A percentile compares a stretch with the other conserved stretches of the same genome.
These are phyloP conservation scores for Ariopsis seemanni DNA, from an alignment of 2,113 vertebrate genomes.

Conservation along the genomic window DNA sequence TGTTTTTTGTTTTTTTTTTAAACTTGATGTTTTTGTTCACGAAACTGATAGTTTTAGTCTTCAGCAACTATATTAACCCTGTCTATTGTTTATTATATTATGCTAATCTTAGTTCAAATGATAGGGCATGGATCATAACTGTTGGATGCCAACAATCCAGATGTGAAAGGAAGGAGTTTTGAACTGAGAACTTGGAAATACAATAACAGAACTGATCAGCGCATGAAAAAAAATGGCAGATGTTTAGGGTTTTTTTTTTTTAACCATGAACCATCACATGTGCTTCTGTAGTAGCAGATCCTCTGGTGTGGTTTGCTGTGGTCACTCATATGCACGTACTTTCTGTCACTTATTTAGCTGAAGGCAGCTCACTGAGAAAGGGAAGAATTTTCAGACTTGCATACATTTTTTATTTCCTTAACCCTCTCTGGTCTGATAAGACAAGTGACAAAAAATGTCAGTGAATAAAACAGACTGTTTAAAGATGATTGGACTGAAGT, in stretches of 20 bases:
- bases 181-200: background rate
- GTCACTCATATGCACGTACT: background rate
- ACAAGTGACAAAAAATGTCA: too few species aligned
- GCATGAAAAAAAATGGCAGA: background rate
- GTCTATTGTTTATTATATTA: background rate
- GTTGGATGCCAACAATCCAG: background rate
- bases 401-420: too few species aligned
- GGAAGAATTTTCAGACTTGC: too few species aligned
- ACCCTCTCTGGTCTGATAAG: too few species aligned
- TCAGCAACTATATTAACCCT: too few species aligned
- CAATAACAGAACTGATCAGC: background rate
- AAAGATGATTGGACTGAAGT: too few species aligned
- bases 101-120: background rate
- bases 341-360: background rate
- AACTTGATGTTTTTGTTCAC: too few species aligned
- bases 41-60: too few species aligned
- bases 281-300: background rate
- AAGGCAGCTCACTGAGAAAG: too few species aligned
- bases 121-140: background rate
- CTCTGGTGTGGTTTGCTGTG: background rate
- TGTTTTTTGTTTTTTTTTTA: too few species aligned
- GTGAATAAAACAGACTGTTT: too few species aligned
- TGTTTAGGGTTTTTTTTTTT: background rate
- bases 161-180: background rate
- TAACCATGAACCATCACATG: background rate